A percentile compares a stretch with the other conserved stretches of the same genome.
Conservation (phyloP, 2,888 invertebrate genomes). For the Norana najaformis region DNA sequence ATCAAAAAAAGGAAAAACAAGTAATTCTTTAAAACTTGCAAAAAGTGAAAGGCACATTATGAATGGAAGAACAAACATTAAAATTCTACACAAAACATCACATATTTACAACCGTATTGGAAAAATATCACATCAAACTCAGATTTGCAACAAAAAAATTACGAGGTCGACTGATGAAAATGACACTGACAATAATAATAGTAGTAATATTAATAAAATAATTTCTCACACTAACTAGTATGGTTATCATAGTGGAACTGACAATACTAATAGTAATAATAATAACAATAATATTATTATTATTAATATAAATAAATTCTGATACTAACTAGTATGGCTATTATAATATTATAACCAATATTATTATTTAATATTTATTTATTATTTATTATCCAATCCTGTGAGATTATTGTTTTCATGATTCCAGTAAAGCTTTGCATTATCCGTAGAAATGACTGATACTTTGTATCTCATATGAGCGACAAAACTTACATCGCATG, state of each 20-base stretch:
- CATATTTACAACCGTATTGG: not conserved
- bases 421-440: not conserved
- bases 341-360: not conserved
- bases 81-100: not conserved
- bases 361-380: too few species aligned
- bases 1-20: not conserved
- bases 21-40: not conserved
- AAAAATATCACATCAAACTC: not conserved
- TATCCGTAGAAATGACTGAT: too few species aligned
- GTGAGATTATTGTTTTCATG: not conserved
- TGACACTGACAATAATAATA: not conserved
- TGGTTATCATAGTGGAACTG: too few species aligned
- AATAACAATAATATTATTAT: not conserved
- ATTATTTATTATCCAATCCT: too few species aligned
- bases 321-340: not conserved
- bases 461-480: not conserved
- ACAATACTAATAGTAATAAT: too few species aligned
- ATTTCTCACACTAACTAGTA: too few species aligned
- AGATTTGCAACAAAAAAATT: not conserved
- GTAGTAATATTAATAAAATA: not conserved
- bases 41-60: not conserved
- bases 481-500: not conserved
- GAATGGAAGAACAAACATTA: not conserved
- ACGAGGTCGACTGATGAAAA: too few species aligned
- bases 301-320: not conserved